Evolutionary conservation across 2,113 vertebrate genomes (phyloP).

Genomic region (Microcebus jonahi): DNA sequence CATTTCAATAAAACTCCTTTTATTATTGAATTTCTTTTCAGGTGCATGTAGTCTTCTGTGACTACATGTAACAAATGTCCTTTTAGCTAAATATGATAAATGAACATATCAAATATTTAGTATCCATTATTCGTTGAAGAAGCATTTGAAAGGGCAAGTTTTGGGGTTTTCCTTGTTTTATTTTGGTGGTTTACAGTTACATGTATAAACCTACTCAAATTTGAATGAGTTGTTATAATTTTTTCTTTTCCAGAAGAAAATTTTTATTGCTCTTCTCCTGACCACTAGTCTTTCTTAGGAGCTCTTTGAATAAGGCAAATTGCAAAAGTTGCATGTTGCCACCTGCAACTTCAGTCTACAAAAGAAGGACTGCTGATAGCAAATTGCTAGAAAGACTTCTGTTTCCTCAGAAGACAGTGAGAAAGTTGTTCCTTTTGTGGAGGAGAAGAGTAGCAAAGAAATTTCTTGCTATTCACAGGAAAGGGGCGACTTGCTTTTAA

Average conservation of each 20-base stretch:
- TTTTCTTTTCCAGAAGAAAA: slow-evolving; percentile 47
- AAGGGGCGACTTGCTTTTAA: not conserved
- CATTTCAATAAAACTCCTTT: slow-evolving; percentile 25
- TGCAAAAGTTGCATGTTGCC: not conserved
- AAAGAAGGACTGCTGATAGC: not conserved
- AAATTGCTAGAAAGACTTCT: not conserved
- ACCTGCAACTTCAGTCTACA: not conserved
- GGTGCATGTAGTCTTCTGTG: not conserved
- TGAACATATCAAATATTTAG: not conserved
- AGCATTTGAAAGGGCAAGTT: slow-evolving; percentile 6
- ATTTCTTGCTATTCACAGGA: not conserved
- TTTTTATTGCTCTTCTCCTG: not conserved
- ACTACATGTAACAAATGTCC: not conserved
- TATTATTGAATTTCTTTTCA: slow-evolving; percentile 43
- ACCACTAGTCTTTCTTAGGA: not conserved
- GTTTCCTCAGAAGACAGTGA: not conserved
- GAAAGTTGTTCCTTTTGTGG: not conserved
- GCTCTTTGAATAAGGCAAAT: not conserved
- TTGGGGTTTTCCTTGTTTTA: not conserved
- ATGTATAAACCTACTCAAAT: not conserved
- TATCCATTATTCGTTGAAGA: not conserved
- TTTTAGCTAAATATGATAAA: slow-evolving; percentile 13
- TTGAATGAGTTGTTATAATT: slow-evolving; percentile 10
- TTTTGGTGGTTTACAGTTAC: not conserved
- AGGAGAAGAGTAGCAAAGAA: not conserved